Percentiles rank a stretch among this genome's conserved stretches.
These are phyloP conservation scores for Archaeoteleia sp. DNA, from an alignment of 2,888 invertebrate genomes.

Conservation along the genomic window DNA sequence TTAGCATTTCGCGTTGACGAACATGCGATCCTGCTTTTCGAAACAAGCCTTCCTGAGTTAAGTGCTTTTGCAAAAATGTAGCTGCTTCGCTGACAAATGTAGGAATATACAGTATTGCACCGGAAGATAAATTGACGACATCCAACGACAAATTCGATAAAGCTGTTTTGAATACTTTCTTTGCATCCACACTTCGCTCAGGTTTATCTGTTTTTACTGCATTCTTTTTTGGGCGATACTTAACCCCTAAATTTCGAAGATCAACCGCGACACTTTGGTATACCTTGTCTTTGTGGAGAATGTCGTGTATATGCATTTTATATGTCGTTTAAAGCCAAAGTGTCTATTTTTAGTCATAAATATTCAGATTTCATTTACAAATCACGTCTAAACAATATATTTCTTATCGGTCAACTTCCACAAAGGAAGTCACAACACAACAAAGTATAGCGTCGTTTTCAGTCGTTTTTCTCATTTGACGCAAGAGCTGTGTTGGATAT, in stretches of 20 bases:
- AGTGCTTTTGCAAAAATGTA: slow-evolving; percentile 81
- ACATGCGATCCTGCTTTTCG: slow-evolving; percentile 90
- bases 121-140: slow-evolving; percentile 80
- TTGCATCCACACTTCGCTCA: not conserved
- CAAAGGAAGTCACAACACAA: too few relatives aligned
- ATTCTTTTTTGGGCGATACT: slow-evolving; percentile 82
- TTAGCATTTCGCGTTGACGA: slow-evolving; percentile 88
- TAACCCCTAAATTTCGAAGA: slow-evolving; percentile 82
- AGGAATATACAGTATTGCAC: slow-evolving; percentile 83
- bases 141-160: slow-evolving; percentile 77
- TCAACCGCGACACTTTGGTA: slow-evolving; percentile 79
- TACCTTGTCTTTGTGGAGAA: slow-evolving; percentile 77
- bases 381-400: not conserved
- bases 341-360: not conserved
- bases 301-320: slow-evolving; percentile 78
- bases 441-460: too few relatives aligned
- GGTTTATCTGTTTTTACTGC: slow-evolving; percentile 72
- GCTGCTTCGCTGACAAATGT: slow-evolving; percentile 84
- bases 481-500: too few relatives aligned
- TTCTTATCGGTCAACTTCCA: too few relatives aligned
- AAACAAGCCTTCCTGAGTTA: slow-evolving; percentile 89
- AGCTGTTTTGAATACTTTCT: slow-evolving; percentile 77
- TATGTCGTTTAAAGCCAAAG: not conserved
- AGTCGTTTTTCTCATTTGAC: too few relatives aligned
- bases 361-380: slow-evolving; percentile 5